A percentile compares a stretch with the other conserved stretches of the same genome.
phyloP scores from a whole-genome alignment of 2,888 invertebrate species.

The Callyntrura sp. region DNA sequence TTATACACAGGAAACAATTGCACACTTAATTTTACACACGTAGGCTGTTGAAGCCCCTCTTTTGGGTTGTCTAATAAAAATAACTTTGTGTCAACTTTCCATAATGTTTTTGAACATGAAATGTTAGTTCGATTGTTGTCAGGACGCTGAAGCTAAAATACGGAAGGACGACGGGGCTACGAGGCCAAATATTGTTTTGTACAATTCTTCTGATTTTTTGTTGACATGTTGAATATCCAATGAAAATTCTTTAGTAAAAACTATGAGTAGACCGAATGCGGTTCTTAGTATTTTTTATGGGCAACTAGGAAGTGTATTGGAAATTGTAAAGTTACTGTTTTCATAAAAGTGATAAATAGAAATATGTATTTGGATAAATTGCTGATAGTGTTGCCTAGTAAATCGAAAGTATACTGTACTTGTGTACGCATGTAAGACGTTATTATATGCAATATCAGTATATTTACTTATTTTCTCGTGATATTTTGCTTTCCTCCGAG shows the following conservation, averaged over 20 bases:
- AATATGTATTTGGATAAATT: slow-evolving; percentile 8
- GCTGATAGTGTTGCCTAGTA: slow-evolving; percentile 14
- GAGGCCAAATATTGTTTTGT: slow-evolving; percentile 15
- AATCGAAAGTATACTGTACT: slow-evolving; percentile 11
- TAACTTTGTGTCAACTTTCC: slow-evolving; percentile 2
- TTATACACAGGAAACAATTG: too few relatives aligned
- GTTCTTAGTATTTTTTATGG: slow-evolving; percentile 7
- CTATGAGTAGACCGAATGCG: background rate
- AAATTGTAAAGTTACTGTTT: background rate
- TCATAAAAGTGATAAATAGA: slow-evolving; percentile 34
- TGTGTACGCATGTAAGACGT: background rate
- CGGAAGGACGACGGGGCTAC: slow-evolving; percentile 1
- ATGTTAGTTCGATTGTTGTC: slow-evolving; percentile 1
- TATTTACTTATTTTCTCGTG: slow-evolving; percentile 40
- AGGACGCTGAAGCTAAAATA: slow-evolving; percentile 21
- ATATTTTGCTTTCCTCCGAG: slow-evolving; percentile 35
- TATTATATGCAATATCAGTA: slow-evolving; percentile 13
- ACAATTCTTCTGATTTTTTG: slow-evolving; percentile 27
- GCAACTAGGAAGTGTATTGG: slow-evolving; percentile 5
- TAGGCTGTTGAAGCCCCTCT: background rate
- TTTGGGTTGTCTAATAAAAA: background rate
- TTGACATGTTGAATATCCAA: slow-evolving; percentile 25
- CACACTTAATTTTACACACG: too few relatives aligned
- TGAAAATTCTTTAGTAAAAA: slow-evolving; percentile 13
- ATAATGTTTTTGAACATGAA: slow-evolving; percentile 14